Evolutionary conservation across 2,113 vertebrate species (phyloP).

Genomic region (Formicarius rufipectus): DNA sequence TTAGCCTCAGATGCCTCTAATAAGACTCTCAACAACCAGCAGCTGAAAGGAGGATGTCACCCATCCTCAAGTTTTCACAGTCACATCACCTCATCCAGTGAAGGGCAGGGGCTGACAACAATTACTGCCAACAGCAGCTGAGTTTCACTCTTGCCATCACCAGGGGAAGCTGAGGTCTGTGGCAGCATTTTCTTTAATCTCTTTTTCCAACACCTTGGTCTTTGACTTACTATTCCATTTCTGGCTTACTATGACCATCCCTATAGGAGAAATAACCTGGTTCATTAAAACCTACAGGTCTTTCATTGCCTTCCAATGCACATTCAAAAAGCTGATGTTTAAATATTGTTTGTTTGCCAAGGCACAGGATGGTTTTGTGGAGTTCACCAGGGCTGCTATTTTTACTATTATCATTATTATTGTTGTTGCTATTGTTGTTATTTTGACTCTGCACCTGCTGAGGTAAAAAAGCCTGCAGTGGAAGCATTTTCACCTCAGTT

Average conservation of each 20-base stretch:
- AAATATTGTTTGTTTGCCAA: constrained; percentile 21
- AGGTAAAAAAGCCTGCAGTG: constrained; percentile 25
- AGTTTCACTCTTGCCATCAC: neutral
- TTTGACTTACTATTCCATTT: neutral
- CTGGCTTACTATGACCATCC: neutral
- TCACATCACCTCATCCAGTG: fast-evolving
- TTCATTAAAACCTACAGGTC: neutral
- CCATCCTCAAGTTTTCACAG: neutral
- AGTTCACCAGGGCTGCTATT: neutral
- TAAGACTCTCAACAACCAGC: neutral
- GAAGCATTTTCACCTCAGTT: constrained; percentile 33
- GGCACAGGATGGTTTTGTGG: neutral
- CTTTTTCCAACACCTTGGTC: neutral
- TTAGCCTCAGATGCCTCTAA: neutral
- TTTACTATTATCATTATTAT: neutral
- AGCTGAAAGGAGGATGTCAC: neutral
- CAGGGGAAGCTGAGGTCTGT: neutral
- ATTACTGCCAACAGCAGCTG: neutral
- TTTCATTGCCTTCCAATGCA: neutral
- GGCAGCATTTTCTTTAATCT: neutral
- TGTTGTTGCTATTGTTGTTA: neutral
- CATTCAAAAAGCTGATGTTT: constrained; percentile 19
- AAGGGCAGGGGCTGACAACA: fast-evolving
- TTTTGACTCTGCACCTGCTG: constrained; percentile 49
- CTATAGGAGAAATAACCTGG: neutral